Base-by-base conservation (phyloP, 92 coral and sea anemone species). In the Heliopora coerulea region DNA sequence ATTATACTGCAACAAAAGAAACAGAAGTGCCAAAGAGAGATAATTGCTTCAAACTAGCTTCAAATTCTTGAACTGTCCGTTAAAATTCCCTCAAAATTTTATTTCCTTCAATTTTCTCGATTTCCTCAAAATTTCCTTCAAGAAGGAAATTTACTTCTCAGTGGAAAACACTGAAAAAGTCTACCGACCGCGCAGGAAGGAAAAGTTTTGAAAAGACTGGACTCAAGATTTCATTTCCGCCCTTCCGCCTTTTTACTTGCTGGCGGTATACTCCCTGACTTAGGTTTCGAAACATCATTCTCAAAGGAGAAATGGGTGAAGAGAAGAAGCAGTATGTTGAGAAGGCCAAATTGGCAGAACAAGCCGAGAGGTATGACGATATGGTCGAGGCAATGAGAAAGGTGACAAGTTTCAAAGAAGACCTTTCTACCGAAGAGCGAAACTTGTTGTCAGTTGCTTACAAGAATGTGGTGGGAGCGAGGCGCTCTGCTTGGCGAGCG, bases 321-420 rank as follows among this genome's bases (percentile, higher is more conserved):
- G 74, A 67, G 17, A 84, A 78, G 49, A 87, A 79, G 44, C 65
- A 64, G 15, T 73, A 83, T 60, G 91, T 95, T 26, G 78, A 75
- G 59, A 50, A 46, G 75, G 99, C 99, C 21, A 95, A 90, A 61
- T 61, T 80, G 42, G 88, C 99, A 49, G 99, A 95, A 49, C 99
- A 95, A 79, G 87, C 96, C 29, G 99, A 95, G 54, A 82, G 99
- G 79, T 95, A 95, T 85, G 99, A 95, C 23, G 84, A 80, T 57
- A 80, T 80, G 84, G 84, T 80, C 17, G 65, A 50, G 19, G 79
- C 70, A 21, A 80, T 80, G 84, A 80, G 73, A 73, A 73, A 62
- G 25, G 84, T 80, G 62, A 77, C 78, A 21, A 65, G 56, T 37
- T 75, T 62, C 54, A 73, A 42, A 39, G 79, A 75, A 50, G 74